A percentile compares a stretch with the other conserved stretches of the same genome.
Conservation (phyloP, 2,113 vertebrate species). For the Bungarus multicinctus region DNA sequence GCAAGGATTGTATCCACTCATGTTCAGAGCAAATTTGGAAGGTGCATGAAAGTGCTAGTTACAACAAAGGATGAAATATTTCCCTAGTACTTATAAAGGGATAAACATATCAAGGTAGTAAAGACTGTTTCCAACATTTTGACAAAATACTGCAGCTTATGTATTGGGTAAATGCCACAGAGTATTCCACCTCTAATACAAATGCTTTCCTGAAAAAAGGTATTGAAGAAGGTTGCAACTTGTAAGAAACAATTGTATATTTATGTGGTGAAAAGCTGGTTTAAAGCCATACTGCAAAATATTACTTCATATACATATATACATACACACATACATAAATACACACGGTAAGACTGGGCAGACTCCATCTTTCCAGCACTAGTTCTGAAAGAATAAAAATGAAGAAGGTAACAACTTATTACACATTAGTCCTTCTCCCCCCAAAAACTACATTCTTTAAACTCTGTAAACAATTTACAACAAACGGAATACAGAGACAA, state of each 20-base stretch:
- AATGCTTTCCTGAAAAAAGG: neutral
- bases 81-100: neutral
- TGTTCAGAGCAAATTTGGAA: neutral
- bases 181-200: neutral
- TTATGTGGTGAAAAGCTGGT: neutral
- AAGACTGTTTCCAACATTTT: neutral
- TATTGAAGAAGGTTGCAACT: neutral
- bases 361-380: neutral
- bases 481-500: neutral
- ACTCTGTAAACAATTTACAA: neutral
- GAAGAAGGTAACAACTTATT: neutral
- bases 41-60: neutral
- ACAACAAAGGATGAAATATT: neutral
- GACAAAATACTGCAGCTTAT: neutral
- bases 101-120: neutral
- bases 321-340: neutral
- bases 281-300: neutral
- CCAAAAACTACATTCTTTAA: neutral
- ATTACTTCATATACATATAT: neutral
- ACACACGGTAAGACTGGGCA: neutral
- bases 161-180: neutral
- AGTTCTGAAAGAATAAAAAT: neutral
- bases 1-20: neutral
- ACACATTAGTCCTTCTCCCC: neutral
- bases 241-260: neutral